These are phyloP conservation scores for Stenichneumon culpator DNA, from an alignment of 2,888 invertebrate species.

Conservation along the genomic window DNA sequence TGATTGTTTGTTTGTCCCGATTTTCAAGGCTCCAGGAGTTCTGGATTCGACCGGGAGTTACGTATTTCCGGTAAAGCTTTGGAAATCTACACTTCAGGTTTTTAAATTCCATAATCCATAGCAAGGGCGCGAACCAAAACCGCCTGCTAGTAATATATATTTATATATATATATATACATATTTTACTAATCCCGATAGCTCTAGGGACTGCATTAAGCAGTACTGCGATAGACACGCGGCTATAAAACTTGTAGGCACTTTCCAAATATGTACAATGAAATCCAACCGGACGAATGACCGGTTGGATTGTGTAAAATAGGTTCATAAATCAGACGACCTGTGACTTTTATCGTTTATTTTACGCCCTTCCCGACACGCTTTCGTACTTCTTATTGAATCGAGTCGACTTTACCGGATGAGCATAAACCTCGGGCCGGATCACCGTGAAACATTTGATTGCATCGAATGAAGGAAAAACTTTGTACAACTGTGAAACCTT, in stretches of 20 bases:
- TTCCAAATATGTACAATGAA: constrained; percentile 34
- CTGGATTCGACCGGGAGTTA: too few relatives aligned
- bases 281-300: constrained; percentile 14
- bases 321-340: constrained; percentile 34
- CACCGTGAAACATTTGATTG: not conserved
- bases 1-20: too few relatives aligned
- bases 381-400: constrained; percentile 23
- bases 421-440: not conserved
- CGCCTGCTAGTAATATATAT: not conserved
- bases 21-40: too few relatives aligned
- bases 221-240: constrained; percentile 8
- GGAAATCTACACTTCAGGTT: not conserved
- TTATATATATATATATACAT: too few relatives aligned
- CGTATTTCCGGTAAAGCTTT: not conserved
- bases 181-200: constrained; percentile 8
- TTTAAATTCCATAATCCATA: not conserved
- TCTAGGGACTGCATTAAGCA: not conserved
- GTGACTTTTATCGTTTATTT: constrained; percentile 44
- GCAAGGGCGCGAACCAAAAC: not conserved
- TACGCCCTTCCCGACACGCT: constrained; percentile 39
- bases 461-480: not conserved
- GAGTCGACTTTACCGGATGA: constrained; percentile 16
- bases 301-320: not conserved
- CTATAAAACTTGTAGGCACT: constrained; percentile 12
- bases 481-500: not conserved